Percentiles rank a stretch among this genome's conserved stretches.
Conservation (phyloP, 2,888 invertebrate genomes). For the Aphodius granarius region DNA sequence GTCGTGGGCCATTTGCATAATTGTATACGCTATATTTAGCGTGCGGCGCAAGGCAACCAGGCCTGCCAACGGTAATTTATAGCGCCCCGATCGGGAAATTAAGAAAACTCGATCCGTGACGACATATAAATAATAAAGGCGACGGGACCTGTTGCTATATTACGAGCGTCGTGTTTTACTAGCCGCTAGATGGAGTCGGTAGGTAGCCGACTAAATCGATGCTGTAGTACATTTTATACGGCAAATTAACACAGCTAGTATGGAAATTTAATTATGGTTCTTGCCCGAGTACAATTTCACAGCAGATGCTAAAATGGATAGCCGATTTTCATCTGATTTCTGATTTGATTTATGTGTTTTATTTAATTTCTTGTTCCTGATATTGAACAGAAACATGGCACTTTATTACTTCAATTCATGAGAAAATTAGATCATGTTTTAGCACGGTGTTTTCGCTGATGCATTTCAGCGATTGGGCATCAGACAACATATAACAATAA, state of each 20-base stretch:
- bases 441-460: too few relatives aligned
- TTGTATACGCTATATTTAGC: neutral
- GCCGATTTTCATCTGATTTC: neutral
- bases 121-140: neutral
- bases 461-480: too few relatives aligned
- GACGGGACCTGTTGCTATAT: neutral
- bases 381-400: too few relatives aligned
- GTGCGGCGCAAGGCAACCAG: neutral
- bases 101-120: neutral
- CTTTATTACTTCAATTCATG: too few relatives aligned
- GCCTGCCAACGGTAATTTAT: neutral
- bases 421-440: too few relatives aligned
- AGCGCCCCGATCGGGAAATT: neutral
- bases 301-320: neutral
- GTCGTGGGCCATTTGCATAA: slow-evolving; percentile 18
- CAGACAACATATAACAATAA: too few relatives aligned
- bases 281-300: neutral
- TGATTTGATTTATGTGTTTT: neutral
- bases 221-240: neutral
- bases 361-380: too few relatives aligned
- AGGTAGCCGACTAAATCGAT: neutral
- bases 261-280: slow-evolving; percentile 17
- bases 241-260: slow-evolving; percentile 14
- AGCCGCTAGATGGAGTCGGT: neutral
- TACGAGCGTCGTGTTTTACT: neutral